Conservation (phyloP, 2,888 invertebrate genomes). For the Gasteruption jaculator region DNA sequence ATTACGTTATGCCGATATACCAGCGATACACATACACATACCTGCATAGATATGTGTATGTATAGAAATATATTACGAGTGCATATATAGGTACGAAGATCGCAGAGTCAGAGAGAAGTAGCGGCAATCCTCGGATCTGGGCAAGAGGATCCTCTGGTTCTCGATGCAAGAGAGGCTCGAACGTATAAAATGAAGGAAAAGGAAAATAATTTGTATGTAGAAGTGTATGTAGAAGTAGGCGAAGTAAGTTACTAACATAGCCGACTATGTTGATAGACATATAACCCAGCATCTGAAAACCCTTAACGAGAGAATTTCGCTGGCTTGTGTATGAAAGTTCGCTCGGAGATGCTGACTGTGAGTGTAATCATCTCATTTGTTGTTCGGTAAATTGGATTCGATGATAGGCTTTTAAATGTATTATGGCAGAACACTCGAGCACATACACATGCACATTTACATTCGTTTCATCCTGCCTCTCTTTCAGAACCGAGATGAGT, state of each 20-base stretch:
- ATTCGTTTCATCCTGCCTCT: too few species aligned
- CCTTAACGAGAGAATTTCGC: conserved; percentile 36
- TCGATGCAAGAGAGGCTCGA: too few species aligned
- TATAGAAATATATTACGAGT: too few species aligned
- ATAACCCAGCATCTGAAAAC: conserved; percentile 38
- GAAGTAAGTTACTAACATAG: conserved; percentile 10
- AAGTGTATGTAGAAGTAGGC: neutral
- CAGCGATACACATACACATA: too few species aligned
- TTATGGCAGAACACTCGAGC: conserved; percentile 14
- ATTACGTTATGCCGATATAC: too few species aligned
- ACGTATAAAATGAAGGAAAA: too few species aligned
- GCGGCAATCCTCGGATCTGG: too few species aligned
- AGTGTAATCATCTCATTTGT: conserved; percentile 37
- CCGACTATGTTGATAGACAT: conserved; percentile 41
- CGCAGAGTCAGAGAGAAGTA: too few species aligned
- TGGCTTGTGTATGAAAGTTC: neutral
- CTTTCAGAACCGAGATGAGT: too few species aligned
- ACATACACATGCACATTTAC: conserved; percentile 16
- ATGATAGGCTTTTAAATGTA: conserved; percentile 22
- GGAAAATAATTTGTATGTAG: too few species aligned
- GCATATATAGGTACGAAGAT: too few species aligned
- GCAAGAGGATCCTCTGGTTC: conserved; percentile 12
- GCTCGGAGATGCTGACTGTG: conserved; percentile 24
- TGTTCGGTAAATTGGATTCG: conserved; percentile 42
- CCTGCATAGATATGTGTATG: too few species aligned